Evolutionary conservation across 2,888 invertebrate species (phyloP).

Genomic region (Boloria euphrosyne): DNA sequence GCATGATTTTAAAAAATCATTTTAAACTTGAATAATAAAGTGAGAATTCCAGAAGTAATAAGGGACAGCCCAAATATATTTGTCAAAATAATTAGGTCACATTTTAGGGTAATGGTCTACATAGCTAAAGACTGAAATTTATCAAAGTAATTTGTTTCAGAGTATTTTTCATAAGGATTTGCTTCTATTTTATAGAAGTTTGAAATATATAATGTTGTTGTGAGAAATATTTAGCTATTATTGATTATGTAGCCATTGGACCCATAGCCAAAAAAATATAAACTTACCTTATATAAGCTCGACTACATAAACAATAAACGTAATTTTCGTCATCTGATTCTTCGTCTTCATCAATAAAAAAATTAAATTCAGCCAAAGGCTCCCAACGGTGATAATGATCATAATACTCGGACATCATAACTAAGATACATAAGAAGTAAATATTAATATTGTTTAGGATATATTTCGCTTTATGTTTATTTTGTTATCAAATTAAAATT

Average conservation of each 20-base stretch:
- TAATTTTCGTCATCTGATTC: slow-evolving; percentile 70
- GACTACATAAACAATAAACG: slow-evolving; percentile 86
- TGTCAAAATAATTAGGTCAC: no score
- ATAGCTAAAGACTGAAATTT: no score
- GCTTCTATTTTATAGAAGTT: no score
- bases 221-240: slow-evolving; percentile 1
- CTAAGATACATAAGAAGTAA: slow-evolving; percentile 39
- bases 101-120: no score
- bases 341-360: slow-evolving; percentile 64
- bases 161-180: no score
- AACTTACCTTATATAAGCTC: slow-evolving; percentile 84
- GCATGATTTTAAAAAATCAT: no score
- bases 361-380: slow-evolving; percentile 85
- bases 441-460: background rate
- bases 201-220: background rate
- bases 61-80: no score
- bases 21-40: no score
- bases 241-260: slow-evolving; percentile 7
- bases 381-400: slow-evolving; percentile 83
- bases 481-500: slow-evolving; percentile 1
- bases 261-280: slow-evolving; percentile 1
- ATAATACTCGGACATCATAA: slow-evolving; percentile 70
- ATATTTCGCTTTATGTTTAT: background rate
- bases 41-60: no score
- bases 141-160: no score